Conservation (phyloP, 2,113 vertebrate species). For the Thamnaconus septentrionalis region DNA sequence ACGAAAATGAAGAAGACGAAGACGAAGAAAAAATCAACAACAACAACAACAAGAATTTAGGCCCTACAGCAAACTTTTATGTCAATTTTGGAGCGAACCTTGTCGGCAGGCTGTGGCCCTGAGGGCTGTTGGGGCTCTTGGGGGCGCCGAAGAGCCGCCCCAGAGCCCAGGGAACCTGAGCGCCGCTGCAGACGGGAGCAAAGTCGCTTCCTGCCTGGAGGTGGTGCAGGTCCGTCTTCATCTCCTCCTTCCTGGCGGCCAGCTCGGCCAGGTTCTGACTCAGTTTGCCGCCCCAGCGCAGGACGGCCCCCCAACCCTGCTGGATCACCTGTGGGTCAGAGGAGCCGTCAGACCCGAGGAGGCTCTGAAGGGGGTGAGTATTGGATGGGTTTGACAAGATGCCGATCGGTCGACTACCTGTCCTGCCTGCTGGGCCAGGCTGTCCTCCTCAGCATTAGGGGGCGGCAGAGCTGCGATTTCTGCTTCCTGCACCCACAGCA, state of each 20-base stretch:
- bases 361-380: not conserved
- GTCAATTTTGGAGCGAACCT: constrained; percentile 55
- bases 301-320: constrained; percentile 82
- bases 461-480: constrained; percentile 61
- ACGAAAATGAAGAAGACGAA: too few relatives aligned
- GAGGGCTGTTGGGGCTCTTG: constrained; percentile 58
- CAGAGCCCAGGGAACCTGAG: constrained; percentile 74
- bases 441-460: constrained; percentile 49
- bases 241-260: constrained; percentile 51
- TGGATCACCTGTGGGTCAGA: constrained; percentile 74
- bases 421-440: constrained; percentile 71
- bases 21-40: too few relatives aligned
- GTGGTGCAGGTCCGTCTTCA: constrained; percentile 29
- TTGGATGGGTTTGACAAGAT: not conserved
- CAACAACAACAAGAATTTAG: too few relatives aligned
- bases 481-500: constrained; percentile 66
- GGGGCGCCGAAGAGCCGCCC: constrained; percentile 88
- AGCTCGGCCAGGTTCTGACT: constrained; percentile 72
- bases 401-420: constrained; percentile 49
- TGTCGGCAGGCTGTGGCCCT: constrained; percentile 42
- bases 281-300: constrained; percentile 83
- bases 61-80: not conserved
- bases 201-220: constrained; percentile 52
- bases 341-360: not conserved
- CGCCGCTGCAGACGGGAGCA: constrained; percentile 35